A percentile compares a stretch with the other conserved stretches of the same genome.
Evolutionary conservation across 2,797 vertebrate genomes (phyloP).

Genomic region (Numenius phaeopus): DNA sequence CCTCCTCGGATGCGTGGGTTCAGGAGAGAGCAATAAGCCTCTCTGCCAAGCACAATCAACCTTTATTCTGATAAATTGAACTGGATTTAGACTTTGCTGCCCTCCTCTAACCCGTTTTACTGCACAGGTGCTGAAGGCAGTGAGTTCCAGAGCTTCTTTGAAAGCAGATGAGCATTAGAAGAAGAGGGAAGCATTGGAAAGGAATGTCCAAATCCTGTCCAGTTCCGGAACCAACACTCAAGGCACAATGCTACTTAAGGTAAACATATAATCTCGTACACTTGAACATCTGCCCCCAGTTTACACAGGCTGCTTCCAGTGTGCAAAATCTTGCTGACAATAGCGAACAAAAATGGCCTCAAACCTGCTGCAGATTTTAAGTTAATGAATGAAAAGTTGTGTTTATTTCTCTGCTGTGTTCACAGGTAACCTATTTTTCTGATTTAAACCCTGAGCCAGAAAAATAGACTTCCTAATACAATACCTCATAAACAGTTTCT

Average conservation of each 20-base stretch:
- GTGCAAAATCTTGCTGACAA: not conserved
- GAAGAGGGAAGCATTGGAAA: not conserved
- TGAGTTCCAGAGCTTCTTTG: not conserved
- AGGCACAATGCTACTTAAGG: not conserved
- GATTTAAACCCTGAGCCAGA: not conserved
- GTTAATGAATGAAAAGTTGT: conserved; percentile 4
- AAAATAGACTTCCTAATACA: not conserved
- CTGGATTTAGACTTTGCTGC: not conserved
- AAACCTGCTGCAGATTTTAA: not conserved
- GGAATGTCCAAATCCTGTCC: not conserved
- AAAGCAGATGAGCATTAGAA: not conserved
- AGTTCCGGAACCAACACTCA: not conserved
- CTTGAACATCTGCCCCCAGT: not conserved
- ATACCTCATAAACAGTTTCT: not conserved
- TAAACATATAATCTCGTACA: not conserved
- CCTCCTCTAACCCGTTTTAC: not conserved
- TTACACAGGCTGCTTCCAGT: not conserved
- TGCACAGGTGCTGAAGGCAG: not conserved
- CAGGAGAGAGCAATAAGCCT: not conserved
- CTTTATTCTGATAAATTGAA: not conserved
- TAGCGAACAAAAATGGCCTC: not conserved
- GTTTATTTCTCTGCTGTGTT: not conserved
- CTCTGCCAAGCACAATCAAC: not conserved
- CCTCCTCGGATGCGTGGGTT: not conserved
- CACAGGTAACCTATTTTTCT: conserved; percentile 4